phyloP scores from a whole-genome alignment of 2,888 invertebrate species.

The Synergus itoensis region DNA sequence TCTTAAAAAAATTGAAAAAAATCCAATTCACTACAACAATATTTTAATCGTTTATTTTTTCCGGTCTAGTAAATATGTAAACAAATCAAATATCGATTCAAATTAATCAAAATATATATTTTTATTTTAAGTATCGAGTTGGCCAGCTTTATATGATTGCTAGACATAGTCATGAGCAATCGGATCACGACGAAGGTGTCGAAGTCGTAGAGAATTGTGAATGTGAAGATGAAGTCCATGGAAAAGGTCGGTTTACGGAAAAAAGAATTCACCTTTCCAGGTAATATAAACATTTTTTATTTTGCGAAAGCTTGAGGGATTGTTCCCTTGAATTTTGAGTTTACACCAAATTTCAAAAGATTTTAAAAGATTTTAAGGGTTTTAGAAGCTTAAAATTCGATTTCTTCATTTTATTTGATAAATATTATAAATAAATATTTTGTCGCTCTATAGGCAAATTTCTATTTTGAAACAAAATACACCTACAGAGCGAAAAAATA shows the following conservation, averaged over 20 bases:
- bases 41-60: too few species aligned
- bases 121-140: conserved; percentile 86
- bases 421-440: too few species aligned
- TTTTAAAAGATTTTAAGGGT: too few species aligned
- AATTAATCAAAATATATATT: neutral
- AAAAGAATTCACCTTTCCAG: conserved; percentile 94
- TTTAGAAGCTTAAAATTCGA: too few species aligned
- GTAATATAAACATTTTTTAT: conserved; percentile 77
- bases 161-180: conserved; percentile 94
- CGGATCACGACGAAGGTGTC: conserved; percentile 93
- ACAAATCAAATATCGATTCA: neutral
- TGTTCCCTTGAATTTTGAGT: too few species aligned
- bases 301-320: too few species aligned
- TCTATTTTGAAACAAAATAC: neutral
- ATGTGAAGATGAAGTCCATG: conserved; percentile 88
- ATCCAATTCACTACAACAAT: too few species aligned
- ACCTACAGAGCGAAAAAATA: neutral
- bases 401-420: conserved; percentile 66
- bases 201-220: conserved; percentile 92
- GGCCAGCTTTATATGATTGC: conserved; percentile 98
- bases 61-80: neutral
- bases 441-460: too few species aligned
- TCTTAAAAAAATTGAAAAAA: too few species aligned
- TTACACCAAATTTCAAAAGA: too few species aligned
- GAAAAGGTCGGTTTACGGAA: conserved; percentile 93